phyloP scores from a whole-genome alignment of 2,888 invertebrate species.

The Dolichopus griseipennis region DNA sequence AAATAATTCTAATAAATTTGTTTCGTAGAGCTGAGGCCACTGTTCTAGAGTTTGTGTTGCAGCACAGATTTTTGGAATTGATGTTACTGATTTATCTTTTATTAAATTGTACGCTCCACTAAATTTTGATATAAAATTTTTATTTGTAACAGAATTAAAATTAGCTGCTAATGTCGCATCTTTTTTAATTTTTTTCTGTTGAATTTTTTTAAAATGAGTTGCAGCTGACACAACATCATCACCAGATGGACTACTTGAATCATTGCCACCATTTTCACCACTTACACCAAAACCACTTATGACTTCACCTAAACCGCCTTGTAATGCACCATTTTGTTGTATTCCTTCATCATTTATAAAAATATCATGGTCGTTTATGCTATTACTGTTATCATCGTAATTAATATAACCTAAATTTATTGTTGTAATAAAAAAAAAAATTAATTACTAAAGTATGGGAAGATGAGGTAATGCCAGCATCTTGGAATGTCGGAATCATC shows the following conservation, averaged over 20 bases:
- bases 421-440: no score
- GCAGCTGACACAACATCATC: conserved; percentile 24
- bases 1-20: conserved; percentile 61
- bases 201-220: conserved; percentile 23
- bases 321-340: conserved; percentile 23
- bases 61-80: conserved; percentile 22
- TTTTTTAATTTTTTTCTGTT: conserved; percentile 18
- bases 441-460: no score
- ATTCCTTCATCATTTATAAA: conserved; percentile 13
- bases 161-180: background rate
- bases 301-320: conserved; percentile 28
- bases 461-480: no score
- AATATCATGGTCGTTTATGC: conserved; percentile 11
- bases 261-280: conserved; percentile 14
- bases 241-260: conserved; percentile 22
- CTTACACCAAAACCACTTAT: conserved; percentile 20
- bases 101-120: background rate
- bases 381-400: conserved; percentile 15
- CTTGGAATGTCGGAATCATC: no score
- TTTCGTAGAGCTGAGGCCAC: conserved; percentile 66
- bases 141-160: background rate
- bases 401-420: conserved; percentile 35
- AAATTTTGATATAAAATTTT: background rate
- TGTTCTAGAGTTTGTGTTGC: conserved; percentile 62
- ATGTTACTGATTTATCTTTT: conserved; percentile 10